Conservation (phyloP, 2,888 invertebrate species). For the Drosophila greeni region DNA sequence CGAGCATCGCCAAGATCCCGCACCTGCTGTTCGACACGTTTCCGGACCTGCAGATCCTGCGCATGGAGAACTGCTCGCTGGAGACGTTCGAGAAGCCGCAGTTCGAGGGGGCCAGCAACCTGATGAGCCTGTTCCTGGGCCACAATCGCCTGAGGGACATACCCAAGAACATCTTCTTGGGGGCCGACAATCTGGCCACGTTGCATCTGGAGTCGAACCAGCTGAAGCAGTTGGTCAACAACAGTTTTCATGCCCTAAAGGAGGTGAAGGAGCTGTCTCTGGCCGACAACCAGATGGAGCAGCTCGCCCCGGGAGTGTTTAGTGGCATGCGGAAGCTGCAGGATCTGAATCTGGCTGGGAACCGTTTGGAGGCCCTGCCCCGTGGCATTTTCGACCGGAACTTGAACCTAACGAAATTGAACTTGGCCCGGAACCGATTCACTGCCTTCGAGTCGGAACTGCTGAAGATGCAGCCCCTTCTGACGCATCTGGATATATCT, state of each 20-base stretch:
- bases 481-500: constrained; percentile 73
- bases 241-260: constrained; percentile 75
- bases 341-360: constrained; percentile 72
- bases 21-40: constrained; percentile 77
- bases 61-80: constrained; percentile 77
- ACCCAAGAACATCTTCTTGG: constrained; percentile 76
- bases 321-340: constrained; percentile 68
- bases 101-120: constrained; percentile 77
- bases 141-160: constrained; percentile 74
- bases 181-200: constrained; percentile 76
- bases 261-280: constrained; percentile 74
- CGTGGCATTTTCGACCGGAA: constrained; percentile 74
- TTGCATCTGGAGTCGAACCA: constrained; percentile 70
- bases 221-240: constrained; percentile 67
- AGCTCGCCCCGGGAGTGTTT: constrained; percentile 67
- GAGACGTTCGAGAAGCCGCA: constrained; percentile 77
- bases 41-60: constrained; percentile 75
- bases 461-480: constrained; percentile 67
- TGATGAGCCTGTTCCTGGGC: constrained; percentile 74
- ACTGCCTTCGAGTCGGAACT: constrained; percentile 74
- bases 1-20: constrained; percentile 76
- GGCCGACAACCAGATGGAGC: constrained; percentile 69
- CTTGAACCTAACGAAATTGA: constrained; percentile 72
- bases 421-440: constrained; percentile 70
- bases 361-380: constrained; percentile 68